These are phyloP conservation scores for Porites divaricata DNA, from an alignment of 92 coral and sea anemone species.

Conservation along the genomic window DNA sequence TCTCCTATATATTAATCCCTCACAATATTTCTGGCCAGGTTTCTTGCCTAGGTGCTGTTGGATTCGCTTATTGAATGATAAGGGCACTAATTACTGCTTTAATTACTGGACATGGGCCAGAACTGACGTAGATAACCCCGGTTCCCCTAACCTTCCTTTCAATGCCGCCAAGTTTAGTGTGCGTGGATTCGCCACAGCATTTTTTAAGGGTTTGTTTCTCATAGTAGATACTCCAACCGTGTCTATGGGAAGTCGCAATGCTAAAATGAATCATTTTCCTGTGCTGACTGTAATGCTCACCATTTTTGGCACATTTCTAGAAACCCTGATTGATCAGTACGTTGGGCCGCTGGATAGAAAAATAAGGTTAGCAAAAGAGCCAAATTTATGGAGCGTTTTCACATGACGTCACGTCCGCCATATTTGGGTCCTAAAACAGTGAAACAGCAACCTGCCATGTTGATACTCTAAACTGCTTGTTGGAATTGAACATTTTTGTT, in stretches of 20 bases:
- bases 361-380: not conserved
- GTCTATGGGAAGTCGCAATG: not conserved
- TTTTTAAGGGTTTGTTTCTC: not conserved
- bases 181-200: slow-evolving; percentile 40
- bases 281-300: not conserved
- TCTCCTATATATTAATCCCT: no score
- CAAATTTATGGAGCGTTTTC: no score
- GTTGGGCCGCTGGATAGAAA: not conserved
- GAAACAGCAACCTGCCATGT: no score
- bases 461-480: no score
- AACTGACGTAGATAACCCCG: not conserved
- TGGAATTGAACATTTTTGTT: no score
- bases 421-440: no score
- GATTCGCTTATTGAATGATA: slow-evolving; percentile 52
- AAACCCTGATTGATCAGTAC: not conserved
- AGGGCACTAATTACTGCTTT: slow-evolving; percentile 43
- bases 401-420: no score
- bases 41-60: slow-evolving; percentile 58
- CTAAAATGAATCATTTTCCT: not conserved
- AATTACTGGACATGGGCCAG: slow-evolving; percentile 40
- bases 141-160: slow-evolving; percentile 40
- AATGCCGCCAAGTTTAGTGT: slow-evolving; percentile 16
- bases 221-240: not conserved
- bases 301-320: not conserved
- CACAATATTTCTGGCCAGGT: not conserved